Base-by-base conservation (phyloP, 2,797 vertebrate genomes). In the Myripristis jacobus region DNA sequence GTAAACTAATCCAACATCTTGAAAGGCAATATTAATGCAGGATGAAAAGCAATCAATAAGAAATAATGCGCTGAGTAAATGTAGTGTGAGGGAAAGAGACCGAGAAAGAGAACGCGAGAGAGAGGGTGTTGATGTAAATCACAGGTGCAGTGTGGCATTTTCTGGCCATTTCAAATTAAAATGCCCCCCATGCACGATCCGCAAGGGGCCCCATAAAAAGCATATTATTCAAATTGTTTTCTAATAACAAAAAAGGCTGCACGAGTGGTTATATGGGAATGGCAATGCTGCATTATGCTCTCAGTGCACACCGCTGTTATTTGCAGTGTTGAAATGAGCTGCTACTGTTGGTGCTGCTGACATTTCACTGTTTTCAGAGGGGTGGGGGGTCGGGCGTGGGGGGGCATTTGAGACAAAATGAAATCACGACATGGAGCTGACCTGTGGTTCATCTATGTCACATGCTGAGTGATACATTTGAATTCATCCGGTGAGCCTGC, bases 1-100 rank as follows among this genome's bases (percentile, higher is more conserved):
- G 22, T 47, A 27, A 34, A 19, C 13, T 57, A 13, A 19, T 56
- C 18, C 69, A 48, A 66, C 25, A 62, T 76, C 58, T 47, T 65
- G 9, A 66, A 57, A 38, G 34, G 27, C 1, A 25, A 48, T 31
- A 38, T 57, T 4, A 57, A 47, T 15, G 36, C 19, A 31, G 47
- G 1, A 12, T 38, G 63, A 25, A 54, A 54, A n/a, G 36, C 13
- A 19, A 19, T 48, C 13, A 36, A 47, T 47, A 41, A 16, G 22
- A 56, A 34, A 19, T 34, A 44, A 3, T 8, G 31, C 52, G 34
- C 36, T 16, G 38, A 47, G 10, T 15, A 44, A 44, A 18, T 27
- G 38, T 43, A 38, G 24, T 3, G 11, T 29, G 69, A 61, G 3
- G 2, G 2, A 36, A 44, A 0, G 29, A 55, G 19, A 0, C 4